Evolutionary conservation across 2,888 invertebrate genomes (phyloP).

Genomic region (Thera britannica): DNA sequence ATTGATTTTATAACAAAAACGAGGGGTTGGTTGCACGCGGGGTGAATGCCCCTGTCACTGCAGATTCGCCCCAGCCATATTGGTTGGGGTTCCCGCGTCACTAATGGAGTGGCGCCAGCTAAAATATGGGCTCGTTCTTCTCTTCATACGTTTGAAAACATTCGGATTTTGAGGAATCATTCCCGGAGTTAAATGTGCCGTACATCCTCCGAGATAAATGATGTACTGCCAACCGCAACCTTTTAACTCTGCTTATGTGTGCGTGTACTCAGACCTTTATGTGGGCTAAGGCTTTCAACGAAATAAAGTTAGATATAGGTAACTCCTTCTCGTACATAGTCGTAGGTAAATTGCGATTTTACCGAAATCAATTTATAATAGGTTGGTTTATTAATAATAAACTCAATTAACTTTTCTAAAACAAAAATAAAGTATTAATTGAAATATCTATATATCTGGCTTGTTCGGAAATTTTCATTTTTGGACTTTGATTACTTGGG

Average conservation of each 20-base stretch:
- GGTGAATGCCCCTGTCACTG: constrained; percentile 82
- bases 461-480: constrained; percentile 36
- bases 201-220: constrained; percentile 47
- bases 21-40: constrained; percentile 79
- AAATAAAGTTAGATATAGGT: background rate
- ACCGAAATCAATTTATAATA: background rate
- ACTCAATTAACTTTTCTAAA: constrained; percentile 39
- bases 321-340: background rate
- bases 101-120: constrained; percentile 79
- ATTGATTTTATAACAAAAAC: constrained; percentile 84
- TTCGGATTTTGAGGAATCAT: constrained; percentile 61
- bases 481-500: constrained; percentile 41
- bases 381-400: constrained; percentile 18
- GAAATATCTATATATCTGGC: constrained; percentile 38
- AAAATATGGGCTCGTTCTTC: constrained; percentile 78
- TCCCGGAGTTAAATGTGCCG: constrained; percentile 52
- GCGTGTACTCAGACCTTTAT: constrained; percentile 19
- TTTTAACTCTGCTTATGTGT: constrained; percentile 35
- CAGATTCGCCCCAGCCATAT: constrained; percentile 78
- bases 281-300: constrained; percentile 25
- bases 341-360: background rate
- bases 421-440: constrained; percentile 44
- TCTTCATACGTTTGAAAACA: constrained; percentile 71
- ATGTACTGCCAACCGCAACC: constrained; percentile 42
- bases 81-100: constrained; percentile 76